These are phyloP conservation scores for Fissipunctia ypsillon DNA, from an alignment of 2,888 invertebrate genomes.

Conservation along the genomic window DNA sequence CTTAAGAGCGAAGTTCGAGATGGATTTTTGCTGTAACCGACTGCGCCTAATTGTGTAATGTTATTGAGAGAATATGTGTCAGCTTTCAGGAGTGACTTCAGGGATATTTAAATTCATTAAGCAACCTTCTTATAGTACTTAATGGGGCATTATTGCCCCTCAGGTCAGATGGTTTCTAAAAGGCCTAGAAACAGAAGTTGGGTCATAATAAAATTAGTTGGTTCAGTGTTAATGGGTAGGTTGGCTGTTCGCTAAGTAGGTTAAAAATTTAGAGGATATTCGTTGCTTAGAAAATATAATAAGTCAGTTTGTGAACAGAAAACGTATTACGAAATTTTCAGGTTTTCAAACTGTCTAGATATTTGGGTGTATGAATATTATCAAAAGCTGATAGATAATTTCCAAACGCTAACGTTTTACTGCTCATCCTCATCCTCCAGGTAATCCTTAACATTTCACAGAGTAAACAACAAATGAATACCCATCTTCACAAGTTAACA, in stretches of 20 bases:
- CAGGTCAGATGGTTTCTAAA: slow-evolving; percentile 67
- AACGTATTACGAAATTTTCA: neutral
- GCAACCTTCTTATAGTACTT: slow-evolving; percentile 65
- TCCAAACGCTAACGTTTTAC: too few relatives aligned
- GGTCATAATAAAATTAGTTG: slow-evolving; percentile 56
- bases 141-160: slow-evolving; percentile 68
- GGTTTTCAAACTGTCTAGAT: neutral
- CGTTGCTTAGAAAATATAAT: neutral
- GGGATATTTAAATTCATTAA: slow-evolving; percentile 77
- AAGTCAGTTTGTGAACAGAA: neutral
- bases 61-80: slow-evolving; percentile 85
- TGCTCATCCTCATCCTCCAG: neutral
- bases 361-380: neutral
- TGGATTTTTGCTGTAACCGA: slow-evolving; percentile 89
- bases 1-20: slow-evolving; percentile 89
- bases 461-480: slow-evolving; percentile 29
- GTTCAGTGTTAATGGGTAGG: slow-evolving; percentile 49
- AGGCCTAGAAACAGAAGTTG: slow-evolving; percentile 65
- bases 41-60: slow-evolving; percentile 80
- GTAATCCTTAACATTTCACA: neutral
- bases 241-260: slow-evolving; percentile 36
- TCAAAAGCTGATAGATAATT: neutral
- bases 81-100: slow-evolving; percentile 72
- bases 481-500: slow-evolving; percentile 1
- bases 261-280: slow-evolving; percentile 29